A percentile compares a stretch with the other conserved stretches of the same genome.
Conservation (phyloP, 2,797 vertebrate species). For the Coregonus ussuriensis region DNA sequence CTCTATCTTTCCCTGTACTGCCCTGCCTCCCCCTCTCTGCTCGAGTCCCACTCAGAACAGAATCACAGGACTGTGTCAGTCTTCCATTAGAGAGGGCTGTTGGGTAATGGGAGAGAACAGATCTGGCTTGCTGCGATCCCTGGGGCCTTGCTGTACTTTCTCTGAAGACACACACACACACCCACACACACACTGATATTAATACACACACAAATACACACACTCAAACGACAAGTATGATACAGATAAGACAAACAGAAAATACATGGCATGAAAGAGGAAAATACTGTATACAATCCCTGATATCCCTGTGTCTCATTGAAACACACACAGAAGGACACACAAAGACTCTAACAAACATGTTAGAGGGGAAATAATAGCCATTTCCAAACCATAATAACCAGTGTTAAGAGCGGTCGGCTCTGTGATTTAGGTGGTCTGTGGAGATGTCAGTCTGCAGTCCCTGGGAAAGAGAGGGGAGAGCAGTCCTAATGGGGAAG, state of each 20-base stretch:
- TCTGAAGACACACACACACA: slow-evolving; percentile 34
- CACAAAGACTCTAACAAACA: slow-evolving; percentile 74
- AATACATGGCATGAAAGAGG: slow-evolving; percentile 75
- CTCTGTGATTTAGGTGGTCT: slow-evolving; percentile 85
- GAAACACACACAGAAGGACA: slow-evolving; percentile 68
- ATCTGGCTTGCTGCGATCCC: slow-evolving; percentile 66
- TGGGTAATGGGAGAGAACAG: slow-evolving; percentile 64
- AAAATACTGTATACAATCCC: slow-evolving; percentile 82
- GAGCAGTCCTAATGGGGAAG: slow-evolving; percentile 88
- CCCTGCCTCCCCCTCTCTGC: neutral
- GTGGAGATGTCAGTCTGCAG: slow-evolving; percentile 82
- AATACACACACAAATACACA: slow-evolving; percentile 69
- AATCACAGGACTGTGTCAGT: slow-evolving; percentile 55
- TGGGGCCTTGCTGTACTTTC: slow-evolving; percentile 56
- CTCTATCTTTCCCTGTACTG: neutral
- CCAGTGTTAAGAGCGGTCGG: slow-evolving; percentile 84
- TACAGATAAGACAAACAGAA: slow-evolving; percentile 69
- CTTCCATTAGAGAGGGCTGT: slow-evolving; percentile 57
- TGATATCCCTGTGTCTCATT: neutral
- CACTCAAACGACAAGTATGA: slow-evolving; percentile 16
- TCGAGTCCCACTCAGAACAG: slow-evolving; percentile 33
- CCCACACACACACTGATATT: slow-evolving; percentile 66
- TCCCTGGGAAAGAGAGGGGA: slow-evolving; percentile 72
- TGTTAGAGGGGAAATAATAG: slow-evolving; percentile 88
- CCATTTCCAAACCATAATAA: slow-evolving; percentile 88